Percentiles rank a stretch among this genome's conserved stretches.
These are phyloP conservation scores for Melanotaenia trifasciata DNA, from an alignment of 2,797 vertebrate species.

Conservation along the genomic window DNA sequence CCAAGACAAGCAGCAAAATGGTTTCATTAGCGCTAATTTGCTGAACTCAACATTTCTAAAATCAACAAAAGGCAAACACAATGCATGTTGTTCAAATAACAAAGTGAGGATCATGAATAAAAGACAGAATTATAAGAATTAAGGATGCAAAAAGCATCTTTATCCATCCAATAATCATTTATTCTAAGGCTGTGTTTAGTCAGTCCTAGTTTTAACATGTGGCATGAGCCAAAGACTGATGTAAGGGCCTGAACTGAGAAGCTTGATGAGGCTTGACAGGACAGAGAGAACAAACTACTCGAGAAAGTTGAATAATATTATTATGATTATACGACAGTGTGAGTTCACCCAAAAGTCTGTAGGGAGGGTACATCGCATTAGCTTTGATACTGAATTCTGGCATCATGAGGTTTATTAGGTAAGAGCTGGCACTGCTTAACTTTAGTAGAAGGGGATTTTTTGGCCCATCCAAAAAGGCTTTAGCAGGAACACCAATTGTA, in stretches of 20 bases:
- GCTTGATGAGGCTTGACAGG: constrained; percentile 51
- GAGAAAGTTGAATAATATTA: constrained; percentile 22
- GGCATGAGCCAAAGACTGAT: constrained; percentile 47
- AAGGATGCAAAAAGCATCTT: not conserved
- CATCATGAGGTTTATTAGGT: constrained; percentile 46
- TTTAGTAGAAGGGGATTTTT: constrained; percentile 12
- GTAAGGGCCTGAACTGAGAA: constrained; percentile 29
- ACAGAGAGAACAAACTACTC: constrained; percentile 8
- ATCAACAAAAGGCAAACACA: not conserved
- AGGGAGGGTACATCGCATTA: constrained; percentile 34
- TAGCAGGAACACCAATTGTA: constrained; percentile 7
- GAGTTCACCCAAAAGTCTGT: constrained; percentile 39
- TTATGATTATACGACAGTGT: constrained; percentile 28
- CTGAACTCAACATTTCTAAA: not conserved
- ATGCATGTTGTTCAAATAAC: not conserved
- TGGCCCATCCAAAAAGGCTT: constrained; percentile 39
- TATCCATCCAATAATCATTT: constrained; percentile 7
- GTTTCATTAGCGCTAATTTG: constrained; percentile 4
- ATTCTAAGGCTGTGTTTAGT: constrained; percentile 33
- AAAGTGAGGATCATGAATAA: not conserved
- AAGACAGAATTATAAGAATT: not conserved
- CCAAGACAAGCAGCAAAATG: constrained; percentile 8
- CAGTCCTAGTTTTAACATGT: constrained; percentile 41
- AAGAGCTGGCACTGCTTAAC: constrained; percentile 44
- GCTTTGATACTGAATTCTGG: constrained; percentile 40